phyloP scores from a whole-genome alignment of 2,113 vertebrate genomes.

The Cisticola juncidis region DNA sequence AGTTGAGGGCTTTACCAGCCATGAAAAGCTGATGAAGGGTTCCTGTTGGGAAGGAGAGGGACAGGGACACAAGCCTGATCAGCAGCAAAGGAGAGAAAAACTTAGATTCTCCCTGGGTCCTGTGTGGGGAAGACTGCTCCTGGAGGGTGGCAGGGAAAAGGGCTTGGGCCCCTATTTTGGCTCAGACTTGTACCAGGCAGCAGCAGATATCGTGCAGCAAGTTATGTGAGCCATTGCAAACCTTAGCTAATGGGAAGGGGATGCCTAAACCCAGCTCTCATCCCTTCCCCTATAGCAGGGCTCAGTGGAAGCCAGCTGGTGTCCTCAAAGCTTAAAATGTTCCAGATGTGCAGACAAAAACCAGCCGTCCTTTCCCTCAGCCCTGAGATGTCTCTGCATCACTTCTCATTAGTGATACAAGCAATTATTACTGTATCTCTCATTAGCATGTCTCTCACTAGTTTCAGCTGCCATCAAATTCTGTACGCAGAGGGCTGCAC shows the following conservation, averaged over 20 bases:
- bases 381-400: neutral
- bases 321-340: neutral
- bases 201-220: neutral
- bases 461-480: neutral
- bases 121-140: fast-evolving
- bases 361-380: neutral
- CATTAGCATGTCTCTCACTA: neutral
- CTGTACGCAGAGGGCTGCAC: neutral
- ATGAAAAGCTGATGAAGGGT: neutral
- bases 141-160: neutral
- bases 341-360: neutral
- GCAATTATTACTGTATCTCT: neutral
- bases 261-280: neutral
- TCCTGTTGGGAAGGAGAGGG: neutral
- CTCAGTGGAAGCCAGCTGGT: neutral
- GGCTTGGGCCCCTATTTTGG: neutral
- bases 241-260: neutral
- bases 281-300: neutral
- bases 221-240: neutral
- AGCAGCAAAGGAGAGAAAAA: neutral
- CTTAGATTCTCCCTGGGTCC: neutral
- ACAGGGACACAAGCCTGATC: neutral
- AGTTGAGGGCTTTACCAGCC: neutral
- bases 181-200: neutral
- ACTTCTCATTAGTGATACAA: neutral